Evolutionary conservation across 2,113 vertebrate genomes (phyloP), one percentile per base, ranked within the genome.

Genomic region (Sebastes fasciatus): DNA sequence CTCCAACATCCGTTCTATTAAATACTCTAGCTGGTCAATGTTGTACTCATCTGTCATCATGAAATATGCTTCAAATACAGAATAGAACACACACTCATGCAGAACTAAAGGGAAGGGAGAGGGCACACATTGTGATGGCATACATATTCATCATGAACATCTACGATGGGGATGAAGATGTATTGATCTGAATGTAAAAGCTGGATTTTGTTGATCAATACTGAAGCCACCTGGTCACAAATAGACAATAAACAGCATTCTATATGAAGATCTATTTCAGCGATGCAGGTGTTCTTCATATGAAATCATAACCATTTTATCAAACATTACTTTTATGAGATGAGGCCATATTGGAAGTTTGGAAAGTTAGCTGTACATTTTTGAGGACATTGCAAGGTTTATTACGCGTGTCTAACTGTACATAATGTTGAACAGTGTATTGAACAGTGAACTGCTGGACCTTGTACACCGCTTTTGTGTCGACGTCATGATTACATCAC

Each of bases 131-230:
- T 65, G 66, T 11, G 12, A 11, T 51, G 12, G 2, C 45, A 66
- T 65, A 55, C 26, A 63, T 70, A 88, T 69, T 77, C 52, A 79
- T 72, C 48, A 74, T 66, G 10, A 14, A 76, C 70, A 77, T 83
- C 70, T 54, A 65, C 64, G 8, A 49, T 46, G 4, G 54, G 11
- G 65, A 55, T 43, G 42, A 43, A 48, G 19, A 19, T 14, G 49
- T 6, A 88, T 80, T 69, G 86, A 82, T 80, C 52, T 40, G 17
- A 71, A 76, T 66, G 17, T 79, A 74, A 69, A 86, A 79, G 40
- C 49, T 61, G 34, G 3, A 34, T 34, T 75, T 48, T 54, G 43
- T 61, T 57, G 14, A 68, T 70, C 69, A 43, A 68, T 74, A 65
- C 19, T 55, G 52, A 60, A 34, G 55, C 16, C 76, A 64, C 45